Evolutionary conservation across 2,888 invertebrate genomes (phyloP).

Genomic region (Oscheius sp.): DNA sequence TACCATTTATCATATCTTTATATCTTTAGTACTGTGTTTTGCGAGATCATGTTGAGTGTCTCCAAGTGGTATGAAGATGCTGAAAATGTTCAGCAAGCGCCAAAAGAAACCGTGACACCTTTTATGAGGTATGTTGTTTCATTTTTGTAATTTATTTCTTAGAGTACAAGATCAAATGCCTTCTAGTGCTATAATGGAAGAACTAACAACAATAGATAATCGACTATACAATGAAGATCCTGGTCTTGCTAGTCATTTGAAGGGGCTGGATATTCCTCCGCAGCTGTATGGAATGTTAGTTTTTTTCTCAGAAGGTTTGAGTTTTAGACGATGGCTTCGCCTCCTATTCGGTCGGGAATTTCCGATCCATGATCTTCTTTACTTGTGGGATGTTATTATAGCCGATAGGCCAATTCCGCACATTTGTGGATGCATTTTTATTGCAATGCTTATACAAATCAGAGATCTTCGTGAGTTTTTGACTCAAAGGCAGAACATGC

Average conservation of each 20-base stretch:
- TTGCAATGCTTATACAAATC: slow-evolving; percentile 82
- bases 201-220: slow-evolving; percentile 72
- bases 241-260: slow-evolving; percentile 78
- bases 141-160: neutral
- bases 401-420: slow-evolving; percentile 76
- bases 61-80: slow-evolving; percentile 51
- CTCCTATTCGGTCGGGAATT: slow-evolving; percentile 86
- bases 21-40: slow-evolving; percentile 37
- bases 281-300: slow-evolving; percentile 85
- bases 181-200: slow-evolving; percentile 51
- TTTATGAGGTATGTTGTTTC: slow-evolving; percentile 37
- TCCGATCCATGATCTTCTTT: slow-evolving; percentile 80
- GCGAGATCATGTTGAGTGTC: slow-evolving; percentile 54
- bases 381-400: slow-evolving; percentile 85
- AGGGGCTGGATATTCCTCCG: slow-evolving; percentile 81
- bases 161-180: slow-evolving; percentile 45
- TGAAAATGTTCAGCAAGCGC: neutral
- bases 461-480: slow-evolving; percentile 77
- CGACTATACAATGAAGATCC: slow-evolving; percentile 78
- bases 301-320: slow-evolving; percentile 8
- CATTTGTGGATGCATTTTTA: slow-evolving; percentile 79
- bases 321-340: slow-evolving; percentile 82
- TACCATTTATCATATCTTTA: neutral
- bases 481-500: neutral
- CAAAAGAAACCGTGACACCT: neutral